Evolutionary conservation across 2,888 invertebrate genomes (phyloP).

Genomic region (Pimpla rufipes): DNA sequence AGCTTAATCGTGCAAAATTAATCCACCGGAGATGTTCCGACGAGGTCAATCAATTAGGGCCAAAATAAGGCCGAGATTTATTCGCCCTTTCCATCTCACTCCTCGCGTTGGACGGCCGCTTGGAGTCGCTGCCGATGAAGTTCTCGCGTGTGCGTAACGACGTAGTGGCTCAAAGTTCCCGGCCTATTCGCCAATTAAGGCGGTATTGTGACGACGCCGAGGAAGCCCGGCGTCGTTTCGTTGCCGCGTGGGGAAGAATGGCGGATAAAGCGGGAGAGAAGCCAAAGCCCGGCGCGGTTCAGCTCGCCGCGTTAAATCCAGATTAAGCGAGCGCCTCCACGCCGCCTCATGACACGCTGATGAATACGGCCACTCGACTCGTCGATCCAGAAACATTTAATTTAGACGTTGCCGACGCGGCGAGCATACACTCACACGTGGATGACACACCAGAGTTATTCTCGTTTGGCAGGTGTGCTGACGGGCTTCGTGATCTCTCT

Average conservation of each 20-base stretch:
- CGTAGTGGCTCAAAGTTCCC: conserved; percentile 31
- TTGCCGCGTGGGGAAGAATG: conserved; percentile 19
- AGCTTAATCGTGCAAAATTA: not conserved
- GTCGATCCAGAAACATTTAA: conserved; percentile 82
- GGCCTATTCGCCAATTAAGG: conserved; percentile 80
- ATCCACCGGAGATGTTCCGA: too few relatives aligned
- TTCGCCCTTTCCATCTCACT: not conserved
- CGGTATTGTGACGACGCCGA: conserved; percentile 66
- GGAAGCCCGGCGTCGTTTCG: conserved; percentile 31
- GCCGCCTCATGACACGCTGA: conserved; percentile 74
- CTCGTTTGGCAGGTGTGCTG: conserved; percentile 41
- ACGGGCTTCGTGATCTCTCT: conserved; percentile 58
- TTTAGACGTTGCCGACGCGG: conserved; percentile 76
- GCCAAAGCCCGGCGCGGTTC: conserved; percentile 72
- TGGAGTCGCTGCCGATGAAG: conserved; percentile 11
- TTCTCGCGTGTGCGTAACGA: conserved; percentile 29
- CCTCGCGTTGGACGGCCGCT: not conserved
- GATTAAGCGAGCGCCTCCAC: conserved; percentile 76
- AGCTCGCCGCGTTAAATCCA: conserved; percentile 78
- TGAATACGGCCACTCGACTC: conserved; percentile 75
- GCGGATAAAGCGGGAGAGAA: conserved; percentile 63
- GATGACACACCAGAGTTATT: conserved; percentile 35
- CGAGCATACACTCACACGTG: conserved; percentile 33
- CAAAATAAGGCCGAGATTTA: conserved; percentile 5
- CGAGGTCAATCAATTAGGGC: not conserved